A percentile compares a stretch with the other conserved stretches of the same genome.
Conservation (phyloP, 2,113 vertebrate genomes). For the Petaurus breviceps region DNA sequence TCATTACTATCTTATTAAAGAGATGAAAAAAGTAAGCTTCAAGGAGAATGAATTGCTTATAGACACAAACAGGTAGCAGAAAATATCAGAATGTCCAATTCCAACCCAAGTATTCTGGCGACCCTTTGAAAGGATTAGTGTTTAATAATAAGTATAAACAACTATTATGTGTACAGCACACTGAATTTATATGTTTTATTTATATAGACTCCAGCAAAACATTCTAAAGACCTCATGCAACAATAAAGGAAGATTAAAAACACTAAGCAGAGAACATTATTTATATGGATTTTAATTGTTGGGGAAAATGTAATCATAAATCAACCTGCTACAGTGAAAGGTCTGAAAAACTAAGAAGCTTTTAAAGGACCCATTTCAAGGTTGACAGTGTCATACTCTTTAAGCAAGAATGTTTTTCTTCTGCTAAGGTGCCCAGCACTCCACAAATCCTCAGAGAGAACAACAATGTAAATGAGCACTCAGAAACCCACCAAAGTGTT, state of each 20-base stretch:
- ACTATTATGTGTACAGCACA: not conserved
- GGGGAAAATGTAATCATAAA: conserved; percentile 54
- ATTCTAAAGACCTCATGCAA: conserved; percentile 30
- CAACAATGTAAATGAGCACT: conserved; percentile 15
- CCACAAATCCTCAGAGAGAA: not conserved
- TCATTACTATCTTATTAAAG: not conserved
- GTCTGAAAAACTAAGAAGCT: conserved; percentile 51
- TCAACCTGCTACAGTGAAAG: conserved; percentile 50
- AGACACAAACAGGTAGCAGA: not conserved
- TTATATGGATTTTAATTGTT: conserved; percentile 69
- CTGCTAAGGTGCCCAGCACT: not conserved
- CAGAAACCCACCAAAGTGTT: not conserved
- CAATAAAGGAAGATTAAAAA: conserved; percentile 62
- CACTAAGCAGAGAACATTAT: conserved; percentile 48
- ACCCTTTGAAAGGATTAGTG: conserved; percentile 4
- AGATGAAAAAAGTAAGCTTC: not conserved
- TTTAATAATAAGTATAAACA: conserved; percentile 23
- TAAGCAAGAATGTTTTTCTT: conserved; percentile 49
- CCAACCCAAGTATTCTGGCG: not conserved
- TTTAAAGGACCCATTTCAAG: conserved; percentile 61
- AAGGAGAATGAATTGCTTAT: not conserved
- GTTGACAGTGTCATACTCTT: conserved; percentile 54
- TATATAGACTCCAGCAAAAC: conserved; percentile 29
- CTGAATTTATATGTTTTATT: conserved; percentile 45
- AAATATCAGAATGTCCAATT: not conserved